Base-by-base conservation (phyloP, 2,888 invertebrate species). In the Petrolisthes cinctipes region DNA sequence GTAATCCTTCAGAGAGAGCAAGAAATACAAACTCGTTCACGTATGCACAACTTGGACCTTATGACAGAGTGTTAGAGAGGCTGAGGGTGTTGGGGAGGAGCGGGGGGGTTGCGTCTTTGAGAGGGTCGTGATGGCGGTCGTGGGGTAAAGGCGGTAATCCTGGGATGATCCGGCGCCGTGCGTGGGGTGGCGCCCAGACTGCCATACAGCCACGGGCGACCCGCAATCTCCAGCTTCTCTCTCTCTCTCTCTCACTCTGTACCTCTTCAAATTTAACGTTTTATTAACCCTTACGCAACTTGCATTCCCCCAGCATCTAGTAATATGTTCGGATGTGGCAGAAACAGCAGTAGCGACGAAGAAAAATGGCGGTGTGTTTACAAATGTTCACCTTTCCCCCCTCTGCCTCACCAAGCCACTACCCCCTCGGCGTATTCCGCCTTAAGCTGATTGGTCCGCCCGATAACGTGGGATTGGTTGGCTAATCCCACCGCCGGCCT, bases 381-480 rank as follows among this genome's bases (percentile, higher is more conserved):
- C 71, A 71, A 71, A 71, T 71, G 71, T n/a, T 71, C 37, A 37
- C 37, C 37, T 37, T 53, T 56, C 56, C n/a, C 54, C n/a, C 56
- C 56, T 78, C 20, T 68, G 53, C 66, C 82, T 17, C 17, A 37
- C 61, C n/a, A 37, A 11, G 68, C 82, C 51, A 51, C 80, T 80
- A 20, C 80, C 20, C 61, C 61, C 23, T 66, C 66, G 56, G 23
- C 71, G 80, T 80, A 83, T 87, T 83, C 83, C 83, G 84, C 85
- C 88, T 82, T 88, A 88, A 88, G 88, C 88, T 88, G 88, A 88
- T 88, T 88, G 88, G 88, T 81, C 85, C 73, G 81, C 76, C 85
- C 82, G 84, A 85, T 84, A 84, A 88, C 88, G 76, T 85, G 76
- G 88, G 88, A 88, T 88, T 85, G 80, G 88, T 81, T 54, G 85